A percentile compares a stretch with the other conserved stretches of the same genome.
These are phyloP conservation scores for Dynastes maya DNA, from an alignment of 2,888 invertebrate genomes.

Conservation along the genomic window DNA sequence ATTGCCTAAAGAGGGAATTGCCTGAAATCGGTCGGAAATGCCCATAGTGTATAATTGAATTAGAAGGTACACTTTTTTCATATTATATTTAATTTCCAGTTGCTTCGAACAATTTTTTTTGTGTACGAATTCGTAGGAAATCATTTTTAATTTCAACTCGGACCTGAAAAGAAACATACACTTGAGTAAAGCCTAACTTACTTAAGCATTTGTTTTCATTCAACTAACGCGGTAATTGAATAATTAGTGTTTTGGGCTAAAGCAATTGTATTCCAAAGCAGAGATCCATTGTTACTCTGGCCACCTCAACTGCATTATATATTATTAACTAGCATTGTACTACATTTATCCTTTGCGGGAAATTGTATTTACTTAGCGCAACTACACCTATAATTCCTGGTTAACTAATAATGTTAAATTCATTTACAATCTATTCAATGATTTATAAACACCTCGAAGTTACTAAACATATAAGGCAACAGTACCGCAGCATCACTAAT, in stretches of 20 bases:
- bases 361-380: slow-evolving; percentile 25
- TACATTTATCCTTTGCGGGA: slow-evolving; percentile 6
- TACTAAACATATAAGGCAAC: not conserved
- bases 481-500: not conserved
- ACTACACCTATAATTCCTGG: slow-evolving; percentile 36
- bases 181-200: too few species aligned
- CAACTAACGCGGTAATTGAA: not conserved
- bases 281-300: slow-evolving; percentile 20
- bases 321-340: slow-evolving; percentile 20
- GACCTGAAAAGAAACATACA: too few species aligned
- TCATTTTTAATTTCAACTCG: too few species aligned
- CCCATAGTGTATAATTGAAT: too few species aligned
- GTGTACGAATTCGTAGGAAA: too few species aligned
- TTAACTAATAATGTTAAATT: slow-evolving; percentile 38
- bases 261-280: slow-evolving; percentile 18
- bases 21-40: too few species aligned
- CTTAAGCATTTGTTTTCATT: not conserved
- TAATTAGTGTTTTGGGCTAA: not conserved
- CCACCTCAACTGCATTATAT: slow-evolving; percentile 28
- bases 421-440: slow-evolving; percentile 1
- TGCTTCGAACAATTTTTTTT: too few species aligned
- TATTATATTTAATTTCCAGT: too few species aligned
- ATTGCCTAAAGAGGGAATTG: too few species aligned
- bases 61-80: too few species aligned
- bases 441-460: not conserved